phyloP scores from a whole-genome alignment of 2,797 vertebrate genomes.

The Paguma larvata region DNA sequence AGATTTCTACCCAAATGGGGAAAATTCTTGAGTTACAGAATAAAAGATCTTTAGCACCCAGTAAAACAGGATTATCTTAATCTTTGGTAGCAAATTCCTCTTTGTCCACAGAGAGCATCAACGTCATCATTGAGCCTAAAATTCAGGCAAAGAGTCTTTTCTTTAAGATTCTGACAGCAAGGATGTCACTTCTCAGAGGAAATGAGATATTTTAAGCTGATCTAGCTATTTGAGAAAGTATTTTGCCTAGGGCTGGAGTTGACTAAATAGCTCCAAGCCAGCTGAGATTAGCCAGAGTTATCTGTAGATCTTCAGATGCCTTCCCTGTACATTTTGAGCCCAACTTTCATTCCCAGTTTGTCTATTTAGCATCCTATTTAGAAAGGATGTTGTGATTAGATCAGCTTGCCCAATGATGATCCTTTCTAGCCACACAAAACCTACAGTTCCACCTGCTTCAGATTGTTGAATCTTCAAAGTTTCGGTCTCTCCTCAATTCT shows the following conservation, averaged over 20 bases:
- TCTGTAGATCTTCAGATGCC: neutral
- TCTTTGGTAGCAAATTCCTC: neutral
- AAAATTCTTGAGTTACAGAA: neutral
- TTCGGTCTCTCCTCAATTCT: neutral
- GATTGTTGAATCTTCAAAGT: neutral
- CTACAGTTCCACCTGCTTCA: neutral
- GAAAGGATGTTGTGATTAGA: neutral
- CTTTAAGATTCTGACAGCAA: neutral
- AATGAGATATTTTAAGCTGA: neutral
- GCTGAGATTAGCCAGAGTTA: neutral
- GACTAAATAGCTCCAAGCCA: neutral
- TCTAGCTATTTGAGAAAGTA: neutral
- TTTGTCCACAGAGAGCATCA: neutral
- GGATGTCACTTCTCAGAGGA: neutral
- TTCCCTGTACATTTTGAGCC: slow-evolving; percentile 27
- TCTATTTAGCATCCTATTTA: neutral
- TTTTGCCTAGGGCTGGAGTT: neutral
- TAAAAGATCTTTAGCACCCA: neutral
- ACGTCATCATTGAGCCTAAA: neutral
- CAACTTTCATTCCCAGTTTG: neutral
- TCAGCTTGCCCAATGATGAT: neutral
- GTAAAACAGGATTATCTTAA: neutral
- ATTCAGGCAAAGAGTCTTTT: neutral
- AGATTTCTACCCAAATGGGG: neutral
- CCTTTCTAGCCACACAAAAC: neutral